Evolutionary conservation across 2,113 vertebrate genomes (phyloP), one percentile per base, ranked within the genome.

Genomic region (Tamias sibiricus): DNA sequence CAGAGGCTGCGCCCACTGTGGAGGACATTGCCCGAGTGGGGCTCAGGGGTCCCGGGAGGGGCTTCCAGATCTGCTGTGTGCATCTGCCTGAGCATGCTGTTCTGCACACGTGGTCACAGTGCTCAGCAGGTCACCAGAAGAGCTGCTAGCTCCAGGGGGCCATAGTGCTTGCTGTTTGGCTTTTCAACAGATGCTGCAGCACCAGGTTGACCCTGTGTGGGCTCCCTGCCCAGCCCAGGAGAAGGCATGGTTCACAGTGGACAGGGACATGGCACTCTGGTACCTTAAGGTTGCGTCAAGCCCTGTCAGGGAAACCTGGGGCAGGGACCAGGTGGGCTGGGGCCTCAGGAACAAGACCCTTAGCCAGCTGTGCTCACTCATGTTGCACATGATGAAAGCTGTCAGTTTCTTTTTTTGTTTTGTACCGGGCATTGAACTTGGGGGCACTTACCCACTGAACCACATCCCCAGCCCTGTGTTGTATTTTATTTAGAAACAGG

Each of bases 281-380:
- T 42, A 69, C 9, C 42, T 20, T 40, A 35, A 37, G 52, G 16
- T 40, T 62, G 12, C 16, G 69, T 44, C 57, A 42, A 44, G 26
- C 32, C 35, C 40, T 76, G 4, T 11, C 28, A 71, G 28, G 75
- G 30, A 35, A 87, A 19, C 17, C 74, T 87, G 7, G 30, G 24
- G 8, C 42, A 49, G 57, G 37, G 35, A 26, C 26, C 11, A 6
- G 24, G 32, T 2, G 9, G 8, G 10, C 6, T 3, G 8, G 8
- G 9, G 42, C 72, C 59, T 28, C 16, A 68, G n/a, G 11, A 42
- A 7, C 24, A 40, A 32, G 42, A 28, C 6, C 64, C 68, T 20
- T 54, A 6, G 44, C 9, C 2, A 20, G 13, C 71, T 32, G 5
- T 32, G 59, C 44, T 66, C 2, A 0, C 44, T 66, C 1, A 0